Percentiles rank a stretch among this genome's conserved stretches.
These are phyloP conservation scores for Drosophila kuntzei DNA, from an alignment of 2,888 invertebrate genomes.

Conservation along the genomic window DNA sequence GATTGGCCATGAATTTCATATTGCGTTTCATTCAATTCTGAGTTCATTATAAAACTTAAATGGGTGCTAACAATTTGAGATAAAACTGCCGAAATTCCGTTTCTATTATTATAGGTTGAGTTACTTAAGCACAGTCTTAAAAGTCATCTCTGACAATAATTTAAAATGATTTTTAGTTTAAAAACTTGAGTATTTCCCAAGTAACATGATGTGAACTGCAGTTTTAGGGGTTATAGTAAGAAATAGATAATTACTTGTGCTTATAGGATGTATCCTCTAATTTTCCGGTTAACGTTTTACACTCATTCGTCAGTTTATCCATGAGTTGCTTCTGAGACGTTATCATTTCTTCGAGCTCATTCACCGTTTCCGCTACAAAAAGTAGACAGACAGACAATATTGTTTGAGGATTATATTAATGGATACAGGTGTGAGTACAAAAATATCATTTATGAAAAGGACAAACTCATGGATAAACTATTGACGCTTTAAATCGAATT, in stretches of 20 bases:
- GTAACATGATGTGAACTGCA: slow-evolving; percentile 7
- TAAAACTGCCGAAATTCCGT: not conserved
- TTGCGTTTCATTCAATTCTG: slow-evolving; percentile 52
- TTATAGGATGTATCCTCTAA: slow-evolving; percentile 94
- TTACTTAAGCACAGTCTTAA: not conserved
- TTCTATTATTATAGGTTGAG: not conserved
- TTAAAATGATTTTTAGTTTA: not conserved
- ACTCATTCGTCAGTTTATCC: slow-evolving; percentile 95
- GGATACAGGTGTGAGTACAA: slow-evolving; percentile 30
- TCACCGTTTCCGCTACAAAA: slow-evolving; percentile 94
- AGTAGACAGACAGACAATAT: slow-evolving; percentile 67
- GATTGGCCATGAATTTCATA: slow-evolving; percentile 68
- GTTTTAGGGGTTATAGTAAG: not conserved
- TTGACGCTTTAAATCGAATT: slow-evolving; percentile 85
- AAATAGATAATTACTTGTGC: slow-evolving; percentile 89
- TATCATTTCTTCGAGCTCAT: slow-evolving; percentile 95
- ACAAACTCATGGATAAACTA: slow-evolving; percentile 89
- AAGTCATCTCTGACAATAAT: not conserved
- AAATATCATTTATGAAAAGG: slow-evolving; percentile 33
- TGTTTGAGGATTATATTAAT: slow-evolving; percentile 48
- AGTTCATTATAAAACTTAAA: not conserved
- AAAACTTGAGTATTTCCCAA: not conserved
- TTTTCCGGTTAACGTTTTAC: slow-evolving; percentile 94
- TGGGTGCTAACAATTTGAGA: not conserved
- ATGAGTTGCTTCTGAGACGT: slow-evolving; percentile 96